Evolutionary conservation across 2,888 invertebrate species (phyloP).

Genomic region (Agrochola litura): DNA sequence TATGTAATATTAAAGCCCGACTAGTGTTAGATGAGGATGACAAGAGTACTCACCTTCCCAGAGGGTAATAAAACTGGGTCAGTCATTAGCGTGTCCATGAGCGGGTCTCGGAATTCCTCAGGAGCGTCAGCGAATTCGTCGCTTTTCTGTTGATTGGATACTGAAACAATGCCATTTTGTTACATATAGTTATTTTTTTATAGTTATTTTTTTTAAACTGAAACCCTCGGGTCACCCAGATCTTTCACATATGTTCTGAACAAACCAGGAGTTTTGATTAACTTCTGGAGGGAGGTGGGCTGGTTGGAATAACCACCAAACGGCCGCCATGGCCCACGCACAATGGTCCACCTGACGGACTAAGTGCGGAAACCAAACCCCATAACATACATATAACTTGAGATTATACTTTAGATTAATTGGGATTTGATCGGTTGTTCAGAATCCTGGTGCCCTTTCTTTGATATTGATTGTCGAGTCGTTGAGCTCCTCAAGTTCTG

Average conservation of each 20-base stretch:
- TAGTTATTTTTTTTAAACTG: no score
- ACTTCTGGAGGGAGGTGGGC: no score
- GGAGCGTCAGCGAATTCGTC: conserved; percentile 98
- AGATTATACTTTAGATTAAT: not conserved
- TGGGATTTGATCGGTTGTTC: not conserved
- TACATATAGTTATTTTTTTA: not conserved
- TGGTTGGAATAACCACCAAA: no score
- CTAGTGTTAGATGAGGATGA: not conserved
- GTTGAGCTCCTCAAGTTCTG: no score
- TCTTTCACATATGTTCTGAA: no score
- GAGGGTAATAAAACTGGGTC: conserved; percentile 98
- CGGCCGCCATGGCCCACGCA: no score
- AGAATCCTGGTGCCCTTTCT: not conserved
- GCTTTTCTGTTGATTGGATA: conserved; percentile 96
- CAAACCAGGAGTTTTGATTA: no score
- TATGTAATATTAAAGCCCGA: not conserved
- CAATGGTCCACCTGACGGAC: no score
- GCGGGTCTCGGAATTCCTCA: conserved; percentile 98
- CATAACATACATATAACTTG: not conserved
- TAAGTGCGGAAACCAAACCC: no score
- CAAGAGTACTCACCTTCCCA: conserved; percentile 89
- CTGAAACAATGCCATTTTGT: conserved; percentile 71
- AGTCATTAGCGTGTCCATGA: conserved; percentile 99
- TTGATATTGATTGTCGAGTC: no score
- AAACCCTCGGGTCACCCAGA: no score